A percentile compares a stretch with the other conserved stretches of the same genome.
These are phyloP conservation scores for Heliopora coerulea DNA, from an alignment of 92 coral and sea anemone species.

Conservation along the genomic window DNA sequence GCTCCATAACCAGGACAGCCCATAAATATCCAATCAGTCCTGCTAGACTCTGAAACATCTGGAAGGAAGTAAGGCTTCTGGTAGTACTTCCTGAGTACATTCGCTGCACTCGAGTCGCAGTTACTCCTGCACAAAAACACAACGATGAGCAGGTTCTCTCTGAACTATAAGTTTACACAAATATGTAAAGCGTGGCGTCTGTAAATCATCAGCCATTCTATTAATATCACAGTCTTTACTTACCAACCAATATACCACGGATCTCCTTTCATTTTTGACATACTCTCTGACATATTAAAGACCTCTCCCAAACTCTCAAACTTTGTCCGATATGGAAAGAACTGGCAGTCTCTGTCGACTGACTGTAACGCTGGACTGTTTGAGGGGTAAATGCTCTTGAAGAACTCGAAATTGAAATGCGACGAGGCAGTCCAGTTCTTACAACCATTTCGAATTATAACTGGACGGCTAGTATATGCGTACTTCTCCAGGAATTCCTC, in stretches of 20 bases:
- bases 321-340: constrained; percentile 82
- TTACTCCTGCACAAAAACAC: constrained; percentile 69
- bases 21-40: constrained; percentile 99
- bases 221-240: constrained; percentile 8
- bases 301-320: constrained; percentile 74
- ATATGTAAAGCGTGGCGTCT: too few relatives aligned
- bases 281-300: constrained; percentile 84
- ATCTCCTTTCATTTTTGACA: constrained; percentile 84
- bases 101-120: constrained; percentile 95
- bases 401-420: constrained; percentile 81
- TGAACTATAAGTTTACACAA: too few relatives aligned
- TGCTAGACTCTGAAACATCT: constrained; percentile 91
- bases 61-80: constrained; percentile 86
- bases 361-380: constrained; percentile 75
- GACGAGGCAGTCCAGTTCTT: constrained; percentile 78
- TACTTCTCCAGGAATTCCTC: constrained; percentile 71
- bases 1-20: constrained; percentile 99
- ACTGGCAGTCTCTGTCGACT: constrained; percentile 76
- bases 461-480: constrained; percentile 84
- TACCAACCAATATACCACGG: constrained; percentile 99
- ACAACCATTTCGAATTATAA: constrained; percentile 79
- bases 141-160: too few relatives aligned
- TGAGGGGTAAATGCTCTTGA: constrained; percentile 72
- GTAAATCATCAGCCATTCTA: not conserved
- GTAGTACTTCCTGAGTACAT: constrained; percentile 81